Base-by-base conservation (phyloP, 2,113 vertebrate genomes). In the Pimephales promelas region DNA sequence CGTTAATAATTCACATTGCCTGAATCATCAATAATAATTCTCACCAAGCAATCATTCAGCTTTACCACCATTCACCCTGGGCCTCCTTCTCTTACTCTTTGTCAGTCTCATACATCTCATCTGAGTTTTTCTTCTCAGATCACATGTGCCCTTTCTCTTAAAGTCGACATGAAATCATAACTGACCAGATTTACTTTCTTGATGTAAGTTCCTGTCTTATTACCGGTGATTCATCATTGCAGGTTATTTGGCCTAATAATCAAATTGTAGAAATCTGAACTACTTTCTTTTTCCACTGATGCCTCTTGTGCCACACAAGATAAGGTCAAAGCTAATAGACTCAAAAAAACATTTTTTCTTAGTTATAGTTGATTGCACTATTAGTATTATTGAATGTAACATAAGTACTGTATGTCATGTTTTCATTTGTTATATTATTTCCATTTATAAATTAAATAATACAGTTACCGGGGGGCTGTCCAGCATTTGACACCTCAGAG, bases 21-120 rank as follows among this genome's bases (percentile, higher is more conserved):
- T 94, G 92, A 94, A 92, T 95, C 94, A 94, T 95, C 93, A 94
- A 93, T 93, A 93, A 94, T 94, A 93, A 92, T 93, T 93, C 92
- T 94, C 93, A 92, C 92, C 91, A 90, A 91, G 92, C 92, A 90
- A 92, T 94, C 92, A 93, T 93, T 93, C 92, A 93, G 91, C 91
- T 93, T 92, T 91, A 90, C 91, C 89, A 88, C 91, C 91, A 86
- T 90, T 88, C 88, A 68, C 76, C 77, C 49, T 18, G 70, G 71
- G 52, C 61, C 73, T 40, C 70, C 81, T 85, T 78, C 62, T 43
- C 76, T 76, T 57, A 73, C 81, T 68, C 52, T 73, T 66, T 68
- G 22, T 68, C 36, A 70, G 59, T 71, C 59, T 45, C 66, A 68
- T 57, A 31, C 31, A 74, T 83, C 68, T 54, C 59, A 40, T 56